phyloP scores from a whole-genome alignment of 2,113 vertebrate species.

The Mesembrinibis cayennensis region DNA sequence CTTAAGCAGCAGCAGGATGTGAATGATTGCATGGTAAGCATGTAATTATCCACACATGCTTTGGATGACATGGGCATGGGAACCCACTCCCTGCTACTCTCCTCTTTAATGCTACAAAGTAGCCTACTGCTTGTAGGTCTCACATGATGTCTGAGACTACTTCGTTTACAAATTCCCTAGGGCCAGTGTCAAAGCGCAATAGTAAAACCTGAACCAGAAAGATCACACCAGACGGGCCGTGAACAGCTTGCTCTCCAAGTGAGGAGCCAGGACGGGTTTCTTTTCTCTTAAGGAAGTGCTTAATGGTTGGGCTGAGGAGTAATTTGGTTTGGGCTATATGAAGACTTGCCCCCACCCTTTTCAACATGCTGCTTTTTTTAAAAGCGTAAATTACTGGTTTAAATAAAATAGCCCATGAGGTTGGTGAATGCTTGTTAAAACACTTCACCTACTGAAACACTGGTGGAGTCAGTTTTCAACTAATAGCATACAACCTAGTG shows the following conservation, averaged over 20 bases:
- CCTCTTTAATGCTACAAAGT: neutral
- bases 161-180: neutral
- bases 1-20: conserved; percentile 9
- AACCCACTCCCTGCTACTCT: neutral
- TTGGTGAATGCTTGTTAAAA: conserved; percentile 27
- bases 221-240: neutral
- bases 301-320: neutral
- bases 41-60: neutral
- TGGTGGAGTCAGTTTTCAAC: conserved; percentile 33
- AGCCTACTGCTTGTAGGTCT: neutral
- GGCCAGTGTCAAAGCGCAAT: neutral
- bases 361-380: neutral
- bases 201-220: neutral
- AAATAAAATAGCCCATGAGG: neutral
- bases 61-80: neutral
- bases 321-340: neutral
- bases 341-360: neutral
- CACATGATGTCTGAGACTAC: neutral
- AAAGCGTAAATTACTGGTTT: neutral
- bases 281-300: neutral
- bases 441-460: conserved; percentile 5
- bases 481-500: neutral
- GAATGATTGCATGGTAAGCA: neutral
- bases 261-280: neutral
- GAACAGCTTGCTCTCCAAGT: neutral